These are phyloP conservation scores for Silurus meridionalis DNA, from an alignment of 2,113 vertebrate species.

Conservation along the genomic window DNA sequence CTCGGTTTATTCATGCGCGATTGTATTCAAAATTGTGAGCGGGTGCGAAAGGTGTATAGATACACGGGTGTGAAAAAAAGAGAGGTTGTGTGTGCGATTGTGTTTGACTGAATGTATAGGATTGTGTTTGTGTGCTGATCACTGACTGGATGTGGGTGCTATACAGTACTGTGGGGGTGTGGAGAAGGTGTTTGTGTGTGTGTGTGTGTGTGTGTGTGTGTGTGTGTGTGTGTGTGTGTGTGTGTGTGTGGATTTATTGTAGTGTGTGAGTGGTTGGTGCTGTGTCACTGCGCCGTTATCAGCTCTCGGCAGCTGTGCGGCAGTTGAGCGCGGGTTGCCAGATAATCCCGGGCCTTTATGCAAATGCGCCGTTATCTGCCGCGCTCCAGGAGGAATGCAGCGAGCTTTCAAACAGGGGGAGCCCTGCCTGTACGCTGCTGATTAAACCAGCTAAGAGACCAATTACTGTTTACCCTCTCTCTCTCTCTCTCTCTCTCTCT, in stretches of 20 bases:
- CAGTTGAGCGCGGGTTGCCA: conserved; percentile 68
- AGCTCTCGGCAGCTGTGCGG: conserved; percentile 63
- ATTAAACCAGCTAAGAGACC: conserved; percentile 60
- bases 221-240: conserved; percentile 40
- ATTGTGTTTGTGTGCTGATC: conserved; percentile 39
- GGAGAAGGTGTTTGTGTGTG: conserved; percentile 31
- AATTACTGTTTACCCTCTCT: conserved; percentile 54
- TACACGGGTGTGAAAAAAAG: neutral
- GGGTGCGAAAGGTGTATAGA: neutral
- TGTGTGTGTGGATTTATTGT: conserved; percentile 46
- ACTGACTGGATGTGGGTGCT: conserved; percentile 25
- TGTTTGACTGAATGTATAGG: conserved; percentile 39
- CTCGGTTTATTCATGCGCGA: conserved; percentile 4
- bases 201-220: conserved; percentile 37
- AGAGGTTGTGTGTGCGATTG: neutral
- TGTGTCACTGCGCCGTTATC: conserved; percentile 68
- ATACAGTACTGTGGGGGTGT: conserved; percentile 18
- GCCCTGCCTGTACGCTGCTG: conserved; percentile 68
- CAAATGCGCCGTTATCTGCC: conserved; percentile 69
- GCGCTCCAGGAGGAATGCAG: conserved; percentile 64
- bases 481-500: conserved; percentile 13
- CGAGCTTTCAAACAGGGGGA: conserved; percentile 62
- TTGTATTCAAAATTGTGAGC: conserved; percentile 16
- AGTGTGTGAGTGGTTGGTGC: conserved; percentile 60
- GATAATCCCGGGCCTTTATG: conserved; percentile 71